phyloP scores from a whole-genome alignment of 2,888 invertebrate genomes.

The Aromia moschata region DNA sequence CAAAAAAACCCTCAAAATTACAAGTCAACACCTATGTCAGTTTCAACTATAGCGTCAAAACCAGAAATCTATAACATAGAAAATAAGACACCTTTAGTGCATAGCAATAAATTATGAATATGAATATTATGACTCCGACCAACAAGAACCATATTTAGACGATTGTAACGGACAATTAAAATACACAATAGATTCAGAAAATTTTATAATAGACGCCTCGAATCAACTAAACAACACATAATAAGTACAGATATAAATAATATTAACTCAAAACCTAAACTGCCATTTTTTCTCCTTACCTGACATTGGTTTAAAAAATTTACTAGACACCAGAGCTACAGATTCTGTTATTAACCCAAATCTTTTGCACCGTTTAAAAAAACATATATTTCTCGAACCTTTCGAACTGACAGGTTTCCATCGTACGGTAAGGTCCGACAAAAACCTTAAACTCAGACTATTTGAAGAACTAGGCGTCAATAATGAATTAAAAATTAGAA shows the following conservation, averaged over 20 bases:
- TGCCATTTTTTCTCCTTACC: constrained; percentile 3
- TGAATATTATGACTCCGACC: not conserved
- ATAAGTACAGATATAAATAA: not conserved
- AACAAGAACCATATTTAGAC: not conserved
- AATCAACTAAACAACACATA: not conserved
- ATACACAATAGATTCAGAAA: not conserved
- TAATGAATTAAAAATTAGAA: not conserved
- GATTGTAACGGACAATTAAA: not conserved
- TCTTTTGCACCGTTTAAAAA: too few species aligned
- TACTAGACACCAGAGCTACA: too few species aligned
- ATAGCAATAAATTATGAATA: not conserved
- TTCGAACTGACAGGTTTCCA: constrained; percentile 5
- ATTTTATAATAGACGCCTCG: constrained; percentile 3
- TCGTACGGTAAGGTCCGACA: constrained; percentile 1
- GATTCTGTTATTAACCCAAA: too few species aligned
- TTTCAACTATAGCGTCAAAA: not conserved
- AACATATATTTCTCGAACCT: constrained; percentile 1
- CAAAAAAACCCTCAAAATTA: not conserved
- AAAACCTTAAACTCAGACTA: constrained; percentile 3
- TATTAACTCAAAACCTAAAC: not conserved
- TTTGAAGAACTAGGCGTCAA: constrained; percentile 10
- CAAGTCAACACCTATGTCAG: not conserved
- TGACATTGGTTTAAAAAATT: not conserved
- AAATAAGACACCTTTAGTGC: not conserved
- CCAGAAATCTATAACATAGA: not conserved